These are phyloP conservation scores for Erannis defoliaria DNA, from an alignment of 2,888 invertebrate species.

Conservation along the genomic window DNA sequence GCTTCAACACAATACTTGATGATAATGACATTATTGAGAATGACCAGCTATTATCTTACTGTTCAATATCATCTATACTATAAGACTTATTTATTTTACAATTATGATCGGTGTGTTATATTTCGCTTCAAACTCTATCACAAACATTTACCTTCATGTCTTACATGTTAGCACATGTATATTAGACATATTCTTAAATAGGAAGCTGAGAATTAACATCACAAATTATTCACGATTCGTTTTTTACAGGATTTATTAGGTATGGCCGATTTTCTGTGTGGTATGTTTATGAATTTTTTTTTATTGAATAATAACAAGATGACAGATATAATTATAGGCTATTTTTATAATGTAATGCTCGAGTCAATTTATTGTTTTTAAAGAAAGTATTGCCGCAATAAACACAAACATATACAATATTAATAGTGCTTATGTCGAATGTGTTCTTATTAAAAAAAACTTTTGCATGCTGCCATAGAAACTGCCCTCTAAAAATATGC, in stretches of 20 bases:
- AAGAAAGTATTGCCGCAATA: no score
- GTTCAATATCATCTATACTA: constrained; percentile 4
- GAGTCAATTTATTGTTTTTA: no score
- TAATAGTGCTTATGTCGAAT: no score
- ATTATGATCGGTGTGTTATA: constrained; percentile 23
- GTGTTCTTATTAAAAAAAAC: no score
- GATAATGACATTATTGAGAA: neutral
- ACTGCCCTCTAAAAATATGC: no score
- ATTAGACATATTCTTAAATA: constrained; percentile 17
- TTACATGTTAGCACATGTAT: constrained; percentile 26
- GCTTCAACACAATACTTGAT: neutral
- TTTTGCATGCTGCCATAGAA: no score
- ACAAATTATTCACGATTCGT: constrained; percentile 10
- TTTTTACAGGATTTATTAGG: neutral
- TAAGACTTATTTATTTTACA: constrained; percentile 15
- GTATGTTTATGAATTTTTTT: neutral
- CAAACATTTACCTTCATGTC: constrained; percentile 30
- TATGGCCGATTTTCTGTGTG: neutral
- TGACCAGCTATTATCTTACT: neutral
- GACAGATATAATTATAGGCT: neutral
- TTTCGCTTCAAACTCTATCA: constrained; percentile 12
- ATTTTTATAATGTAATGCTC: no score
- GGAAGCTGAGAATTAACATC: constrained; percentile 6
- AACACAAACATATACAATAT: no score
- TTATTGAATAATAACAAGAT: neutral